Evolutionary conservation across 2,888 invertebrate species (phyloP).

Genomic region (Xanthia togata): DNA sequence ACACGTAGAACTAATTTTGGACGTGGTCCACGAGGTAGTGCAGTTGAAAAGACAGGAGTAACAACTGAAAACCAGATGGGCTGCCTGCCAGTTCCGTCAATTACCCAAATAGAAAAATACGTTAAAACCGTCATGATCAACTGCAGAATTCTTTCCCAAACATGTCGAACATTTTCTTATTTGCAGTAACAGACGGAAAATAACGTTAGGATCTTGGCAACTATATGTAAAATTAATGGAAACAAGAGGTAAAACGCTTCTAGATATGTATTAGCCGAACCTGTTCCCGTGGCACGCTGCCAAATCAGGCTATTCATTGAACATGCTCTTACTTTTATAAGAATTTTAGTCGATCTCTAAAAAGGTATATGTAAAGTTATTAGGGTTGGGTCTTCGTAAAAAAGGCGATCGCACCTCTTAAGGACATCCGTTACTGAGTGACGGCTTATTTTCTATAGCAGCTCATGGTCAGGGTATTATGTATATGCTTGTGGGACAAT

Average conservation of each 20-base stretch:
- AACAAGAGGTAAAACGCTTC: conserved; percentile 60
- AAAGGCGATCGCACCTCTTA: conserved; percentile 54
- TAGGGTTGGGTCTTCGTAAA: conserved; percentile 61
- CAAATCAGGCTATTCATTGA: conserved; percentile 63
- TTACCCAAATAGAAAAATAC: conserved; percentile 42
- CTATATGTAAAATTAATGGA: conserved; percentile 62
- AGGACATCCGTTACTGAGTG: conserved; percentile 59
- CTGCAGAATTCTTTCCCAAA: conserved; percentile 22
- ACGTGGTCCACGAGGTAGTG: neutral
- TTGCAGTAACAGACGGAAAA: conserved; percentile 42
- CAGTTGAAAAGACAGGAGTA: conserved; percentile 4
- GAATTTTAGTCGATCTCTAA: conserved; percentile 58
- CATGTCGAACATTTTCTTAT: conserved; percentile 46
- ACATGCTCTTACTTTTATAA: conserved; percentile 64
- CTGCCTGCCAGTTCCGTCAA: conserved; percentile 34
- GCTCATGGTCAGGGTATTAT: conserved; percentile 55
- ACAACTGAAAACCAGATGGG: conserved; percentile 19
- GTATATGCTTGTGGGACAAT: conserved; percentile 66
- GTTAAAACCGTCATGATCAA: conserved; percentile 20
- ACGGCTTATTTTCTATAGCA: conserved; percentile 62
- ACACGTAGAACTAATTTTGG: neutral
- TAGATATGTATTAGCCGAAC: conserved; percentile 60
- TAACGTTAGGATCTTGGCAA: conserved; percentile 51
- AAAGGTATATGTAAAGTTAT: conserved; percentile 66
- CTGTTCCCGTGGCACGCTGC: conserved; percentile 58